phyloP scores from a whole-genome alignment of 2,797 vertebrate genomes.

The Neopelma chrysocephalum region DNA sequence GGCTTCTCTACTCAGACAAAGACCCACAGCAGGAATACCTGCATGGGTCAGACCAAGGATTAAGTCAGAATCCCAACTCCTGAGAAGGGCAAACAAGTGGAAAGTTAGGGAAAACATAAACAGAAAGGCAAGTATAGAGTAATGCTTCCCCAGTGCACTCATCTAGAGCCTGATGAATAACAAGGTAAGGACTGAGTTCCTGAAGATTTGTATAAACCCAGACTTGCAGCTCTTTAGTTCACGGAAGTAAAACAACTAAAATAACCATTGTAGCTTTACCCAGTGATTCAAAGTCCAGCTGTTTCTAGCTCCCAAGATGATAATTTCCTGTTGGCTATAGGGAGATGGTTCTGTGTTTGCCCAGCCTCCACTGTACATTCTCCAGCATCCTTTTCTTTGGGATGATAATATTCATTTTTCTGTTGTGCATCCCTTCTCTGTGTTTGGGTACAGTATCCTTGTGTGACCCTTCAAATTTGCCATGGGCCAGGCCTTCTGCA shows the following conservation, averaged over 20 bases:
- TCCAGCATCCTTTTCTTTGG: background rate
- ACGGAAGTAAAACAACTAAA: background rate
- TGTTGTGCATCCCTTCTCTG: background rate
- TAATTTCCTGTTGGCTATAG: background rate
- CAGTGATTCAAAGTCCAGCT: background rate
- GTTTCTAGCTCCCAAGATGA: background rate
- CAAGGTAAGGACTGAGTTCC: background rate
- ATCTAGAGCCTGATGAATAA: background rate
- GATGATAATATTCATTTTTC: background rate
- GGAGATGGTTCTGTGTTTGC: background rate
- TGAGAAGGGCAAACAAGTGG: background rate
- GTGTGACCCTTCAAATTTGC: background rate
- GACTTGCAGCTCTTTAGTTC: background rate
- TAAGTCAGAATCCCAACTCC: background rate
- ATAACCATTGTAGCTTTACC: background rate
- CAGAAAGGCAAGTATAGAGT: background rate
- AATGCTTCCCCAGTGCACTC: background rate
- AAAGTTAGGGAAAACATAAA: background rate
- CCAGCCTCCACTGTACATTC: background rate
- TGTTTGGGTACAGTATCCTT: background rate
- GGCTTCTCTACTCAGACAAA: background rate
- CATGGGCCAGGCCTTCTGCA: background rate
- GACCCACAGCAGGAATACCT: background rate
- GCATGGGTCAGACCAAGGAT: background rate
- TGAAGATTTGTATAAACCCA: background rate